Evolutionary conservation across 2,797 vertebrate species (phyloP).

Genomic region (Lacerta bilineata): DNA sequence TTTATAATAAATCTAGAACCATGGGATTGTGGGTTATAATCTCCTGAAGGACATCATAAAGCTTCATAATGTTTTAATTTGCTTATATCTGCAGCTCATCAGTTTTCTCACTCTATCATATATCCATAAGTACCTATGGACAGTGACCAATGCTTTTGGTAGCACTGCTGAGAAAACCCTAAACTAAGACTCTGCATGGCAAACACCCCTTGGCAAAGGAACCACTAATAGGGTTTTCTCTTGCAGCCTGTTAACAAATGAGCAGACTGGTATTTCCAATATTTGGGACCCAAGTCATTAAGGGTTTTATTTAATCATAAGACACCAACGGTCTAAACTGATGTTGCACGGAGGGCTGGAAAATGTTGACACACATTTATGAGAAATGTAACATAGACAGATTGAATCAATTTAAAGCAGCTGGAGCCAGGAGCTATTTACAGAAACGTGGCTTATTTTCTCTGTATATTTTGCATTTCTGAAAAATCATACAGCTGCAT

Average conservation of each 20-base stretch:
- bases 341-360: neutral
- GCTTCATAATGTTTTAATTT: neutral
- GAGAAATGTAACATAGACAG: constrained; percentile 15
- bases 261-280: too few species aligned
- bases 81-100: neutral
- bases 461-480: neutral
- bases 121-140: neutral
- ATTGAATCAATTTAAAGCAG: neutral
- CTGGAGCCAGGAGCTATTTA: neutral
- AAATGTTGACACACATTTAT: constrained; percentile 14
- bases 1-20: neutral
- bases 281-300: too few species aligned
- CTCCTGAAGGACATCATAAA: neutral
- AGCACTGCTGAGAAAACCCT: neutral
- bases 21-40: neutral
- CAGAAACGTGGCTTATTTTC: neutral
- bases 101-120: neutral
- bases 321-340: neutral
- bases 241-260: too few species aligned
- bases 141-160: neutral
- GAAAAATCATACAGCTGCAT: constrained; percentile 4
- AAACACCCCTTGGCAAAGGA: too few species aligned
- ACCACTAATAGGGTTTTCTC: too few species aligned
- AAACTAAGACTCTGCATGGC: neutral
- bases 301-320: too few species aligned